Evolutionary conservation across 2,888 invertebrate species (phyloP).

Genomic region (Drosophila nr. medialis): DNA sequence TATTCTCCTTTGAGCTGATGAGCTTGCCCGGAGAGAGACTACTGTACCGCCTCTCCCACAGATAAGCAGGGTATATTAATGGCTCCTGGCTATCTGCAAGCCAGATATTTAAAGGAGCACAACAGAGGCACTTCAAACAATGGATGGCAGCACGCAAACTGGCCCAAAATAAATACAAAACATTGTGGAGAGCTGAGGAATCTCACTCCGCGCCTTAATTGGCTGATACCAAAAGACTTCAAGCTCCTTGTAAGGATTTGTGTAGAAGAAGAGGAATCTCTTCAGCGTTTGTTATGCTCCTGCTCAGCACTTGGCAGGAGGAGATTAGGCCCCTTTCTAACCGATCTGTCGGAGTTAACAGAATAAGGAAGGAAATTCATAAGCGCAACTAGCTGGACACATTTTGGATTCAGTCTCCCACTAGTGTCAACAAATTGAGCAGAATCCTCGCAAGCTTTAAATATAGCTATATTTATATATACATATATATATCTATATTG

Average conservation of each 20-base stretch:
- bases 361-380: neutral
- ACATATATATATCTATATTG: neutral
- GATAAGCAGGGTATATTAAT: neutral
- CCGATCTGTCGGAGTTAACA: neutral
- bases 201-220: neutral
- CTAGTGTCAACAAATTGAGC: neutral
- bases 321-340: neutral
- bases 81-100: neutral
- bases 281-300: neutral
- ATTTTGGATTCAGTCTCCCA: neutral
- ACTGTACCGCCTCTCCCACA: too few species aligned
- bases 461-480: too few species aligned
- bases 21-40: neutral
- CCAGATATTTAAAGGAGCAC: neutral
- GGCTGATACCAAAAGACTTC: neutral
- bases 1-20: too few species aligned
- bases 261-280: neutral
- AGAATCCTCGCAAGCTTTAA: neutral
- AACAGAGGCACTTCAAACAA: neutral
- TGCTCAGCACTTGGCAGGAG: neutral
- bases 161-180: neutral
- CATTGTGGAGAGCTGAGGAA: neutral
- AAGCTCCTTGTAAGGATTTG: neutral
- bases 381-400: neutral
- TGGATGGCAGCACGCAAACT: neutral